Evolutionary conservation across 2,888 invertebrate genomes (phyloP).

Genomic region (Orthosia gothica): DNA sequence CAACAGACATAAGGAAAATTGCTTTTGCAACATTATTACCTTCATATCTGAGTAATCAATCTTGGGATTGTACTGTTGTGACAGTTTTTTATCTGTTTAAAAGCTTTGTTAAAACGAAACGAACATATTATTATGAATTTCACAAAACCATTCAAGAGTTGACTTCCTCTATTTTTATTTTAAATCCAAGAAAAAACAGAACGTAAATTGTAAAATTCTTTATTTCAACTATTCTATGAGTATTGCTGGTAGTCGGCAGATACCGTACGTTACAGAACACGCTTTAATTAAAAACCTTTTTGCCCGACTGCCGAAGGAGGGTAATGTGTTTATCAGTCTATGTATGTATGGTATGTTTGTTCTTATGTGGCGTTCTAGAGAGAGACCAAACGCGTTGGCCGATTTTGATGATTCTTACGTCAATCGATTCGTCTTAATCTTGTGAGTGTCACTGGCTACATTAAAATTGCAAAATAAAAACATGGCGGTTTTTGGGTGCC

Average conservation of each 20-base stretch:
- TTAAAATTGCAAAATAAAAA: too few species aligned
- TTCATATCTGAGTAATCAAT: constrained; percentile 27
- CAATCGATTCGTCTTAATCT: too few species aligned
- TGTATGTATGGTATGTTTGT: too few species aligned
- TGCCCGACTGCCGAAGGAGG: too few species aligned
- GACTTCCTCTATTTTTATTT: neutral
- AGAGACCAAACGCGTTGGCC: too few species aligned
- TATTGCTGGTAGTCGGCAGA: neutral
- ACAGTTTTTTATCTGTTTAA: neutral
- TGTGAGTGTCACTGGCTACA: too few species aligned
- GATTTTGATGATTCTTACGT: too few species aligned
- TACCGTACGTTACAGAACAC: neutral
- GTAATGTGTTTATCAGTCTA: too few species aligned
- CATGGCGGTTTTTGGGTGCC: too few species aligned
- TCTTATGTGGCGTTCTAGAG: too few species aligned
- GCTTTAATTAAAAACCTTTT: constrained; percentile 44
- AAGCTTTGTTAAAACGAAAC: neutral
- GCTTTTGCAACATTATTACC: constrained; percentile 40
- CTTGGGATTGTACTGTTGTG: constrained; percentile 6
- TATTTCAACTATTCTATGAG: neutral
- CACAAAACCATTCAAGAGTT: too few species aligned
- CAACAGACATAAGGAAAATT: constrained; percentile 51
- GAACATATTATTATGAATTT: neutral
- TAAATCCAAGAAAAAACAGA: neutral
- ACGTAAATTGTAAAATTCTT: neutral